Percentiles rank a stretch among this genome's conserved stretches.
phyloP scores from a whole-genome alignment of 2,113 vertebrate species.

The Saimiri boliviensis region DNA sequence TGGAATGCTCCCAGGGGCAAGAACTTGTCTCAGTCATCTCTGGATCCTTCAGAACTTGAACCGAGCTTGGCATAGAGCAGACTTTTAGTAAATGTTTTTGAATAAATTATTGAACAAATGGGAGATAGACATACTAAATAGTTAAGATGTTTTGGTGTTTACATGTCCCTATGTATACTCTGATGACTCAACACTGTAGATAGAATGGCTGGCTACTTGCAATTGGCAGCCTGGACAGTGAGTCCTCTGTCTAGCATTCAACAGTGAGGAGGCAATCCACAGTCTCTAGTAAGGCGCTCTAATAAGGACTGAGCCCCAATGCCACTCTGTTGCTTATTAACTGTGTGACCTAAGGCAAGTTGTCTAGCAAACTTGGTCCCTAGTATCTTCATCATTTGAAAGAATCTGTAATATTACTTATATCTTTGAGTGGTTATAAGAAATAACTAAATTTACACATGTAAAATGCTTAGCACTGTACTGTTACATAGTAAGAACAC shows the following conservation, averaged over 20 bases:
- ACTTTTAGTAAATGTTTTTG: neutral
- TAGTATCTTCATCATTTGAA: neutral
- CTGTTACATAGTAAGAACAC: too few species aligned
- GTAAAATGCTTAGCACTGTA: neutral
- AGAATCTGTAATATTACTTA: neutral
- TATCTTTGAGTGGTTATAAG: neutral
- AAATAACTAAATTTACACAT: neutral
- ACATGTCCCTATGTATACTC: neutral
- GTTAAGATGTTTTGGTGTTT: neutral
- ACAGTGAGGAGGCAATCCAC: neutral
- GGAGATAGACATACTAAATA: neutral
- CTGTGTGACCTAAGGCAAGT: neutral
- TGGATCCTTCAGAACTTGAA: neutral
- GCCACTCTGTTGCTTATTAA: neutral
- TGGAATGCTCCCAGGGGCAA: neutral
- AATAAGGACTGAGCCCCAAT: neutral
- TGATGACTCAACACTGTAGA: neutral
- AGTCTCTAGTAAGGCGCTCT: neutral
- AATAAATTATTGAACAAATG: neutral
- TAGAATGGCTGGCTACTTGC: neutral
- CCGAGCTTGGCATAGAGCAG: neutral
- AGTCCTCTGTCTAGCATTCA: neutral
- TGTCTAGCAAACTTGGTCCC: neutral
- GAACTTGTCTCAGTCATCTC: neutral
- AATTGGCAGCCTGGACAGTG: neutral